Conservation (phyloP, 1,140 invertebrate species). For the Lethrus apterus region DNA sequence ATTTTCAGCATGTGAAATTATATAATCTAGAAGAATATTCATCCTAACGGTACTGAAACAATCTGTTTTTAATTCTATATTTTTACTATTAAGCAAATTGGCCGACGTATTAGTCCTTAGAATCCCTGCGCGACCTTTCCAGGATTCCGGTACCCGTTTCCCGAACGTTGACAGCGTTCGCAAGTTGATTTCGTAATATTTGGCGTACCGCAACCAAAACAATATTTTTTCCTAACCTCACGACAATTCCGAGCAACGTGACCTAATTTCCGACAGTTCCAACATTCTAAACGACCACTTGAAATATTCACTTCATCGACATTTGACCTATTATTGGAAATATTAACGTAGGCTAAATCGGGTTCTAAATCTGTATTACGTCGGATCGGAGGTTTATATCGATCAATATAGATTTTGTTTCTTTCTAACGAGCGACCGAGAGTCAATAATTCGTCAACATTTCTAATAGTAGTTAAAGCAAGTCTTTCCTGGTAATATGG, state of each 20-base stretch:
- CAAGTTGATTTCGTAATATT: neutral
- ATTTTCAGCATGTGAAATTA: conserved; percentile 2
- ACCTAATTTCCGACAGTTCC: neutral
- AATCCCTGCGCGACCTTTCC: neutral
- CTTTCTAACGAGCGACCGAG: conserved; percentile 12
- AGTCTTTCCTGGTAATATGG: conserved; percentile 16
- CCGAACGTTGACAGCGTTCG: neutral
- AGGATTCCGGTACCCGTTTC: conserved; percentile 1
- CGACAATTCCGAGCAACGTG: neutral
- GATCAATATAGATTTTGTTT: neutral
- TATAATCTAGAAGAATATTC: conserved; percentile 10
- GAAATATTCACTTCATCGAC: neutral
- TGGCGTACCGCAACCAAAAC: neutral
- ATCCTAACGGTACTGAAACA: neutral
- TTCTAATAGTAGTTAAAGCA: conserved; percentile 15
- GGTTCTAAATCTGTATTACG: conserved; percentile 10
- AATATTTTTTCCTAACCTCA: neutral
- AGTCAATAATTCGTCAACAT: conserved; percentile 4
- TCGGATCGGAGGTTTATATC: conserved; percentile 1
- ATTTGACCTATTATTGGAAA: neutral
- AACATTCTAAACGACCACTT: neutral
- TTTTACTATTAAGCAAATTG: no score
- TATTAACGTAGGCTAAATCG: conserved; percentile 14
- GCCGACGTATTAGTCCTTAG: neutral
- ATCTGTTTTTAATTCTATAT: no score